A percentile compares a stretch with the other conserved stretches of the same genome.
phyloP scores from a whole-genome alignment of 2,888 invertebrate species.

The Campoletis raptor region DNA sequence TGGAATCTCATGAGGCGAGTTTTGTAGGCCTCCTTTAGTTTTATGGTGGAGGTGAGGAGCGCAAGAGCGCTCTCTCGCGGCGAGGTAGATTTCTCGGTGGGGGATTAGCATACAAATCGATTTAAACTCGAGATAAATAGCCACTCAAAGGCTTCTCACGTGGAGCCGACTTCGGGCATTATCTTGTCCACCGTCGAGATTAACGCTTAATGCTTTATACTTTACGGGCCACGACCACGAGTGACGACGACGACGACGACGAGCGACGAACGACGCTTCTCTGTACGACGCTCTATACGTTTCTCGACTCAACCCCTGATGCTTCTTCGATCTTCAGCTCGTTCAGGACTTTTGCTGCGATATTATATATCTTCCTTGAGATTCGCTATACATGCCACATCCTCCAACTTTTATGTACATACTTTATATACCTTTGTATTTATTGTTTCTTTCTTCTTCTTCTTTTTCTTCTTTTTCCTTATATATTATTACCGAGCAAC shows the following conservation, averaged over 20 bases:
- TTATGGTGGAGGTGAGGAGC: slow-evolving; percentile 79
- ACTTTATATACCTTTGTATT: slow-evolving; percentile 1
- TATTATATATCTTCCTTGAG: slow-evolving; percentile 52
- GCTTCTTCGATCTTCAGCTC: slow-evolving; percentile 54
- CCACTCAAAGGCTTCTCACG: slow-evolving; percentile 84
- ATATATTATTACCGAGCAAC: neutral
- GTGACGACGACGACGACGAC: slow-evolving; percentile 58
- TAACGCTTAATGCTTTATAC: slow-evolving; percentile 84
- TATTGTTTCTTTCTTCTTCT: neutral
- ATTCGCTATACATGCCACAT: slow-evolving; percentile 7
- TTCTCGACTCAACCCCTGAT: slow-evolving; percentile 30
- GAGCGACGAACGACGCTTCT: slow-evolving; percentile 66
- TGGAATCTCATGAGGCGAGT: slow-evolving; percentile 84
- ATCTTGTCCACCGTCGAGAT: slow-evolving; percentile 84
- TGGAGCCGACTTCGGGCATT: slow-evolving; percentile 83
- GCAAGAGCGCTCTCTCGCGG: slow-evolving; percentile 52
- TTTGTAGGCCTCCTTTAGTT: slow-evolving; percentile 83
- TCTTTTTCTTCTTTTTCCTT: neutral
- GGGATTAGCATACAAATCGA: slow-evolving; percentile 85
- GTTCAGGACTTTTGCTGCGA: slow-evolving; percentile 48
- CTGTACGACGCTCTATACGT: slow-evolving; percentile 65
- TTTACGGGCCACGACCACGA: slow-evolving; percentile 77
- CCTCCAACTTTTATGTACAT: neutral
- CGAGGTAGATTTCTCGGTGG: slow-evolving; percentile 82
- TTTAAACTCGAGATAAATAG: slow-evolving; percentile 85